phyloP scores from a whole-genome alignment of 1,140 invertebrate genomes.

The Adelges cooleyi region DNA sequence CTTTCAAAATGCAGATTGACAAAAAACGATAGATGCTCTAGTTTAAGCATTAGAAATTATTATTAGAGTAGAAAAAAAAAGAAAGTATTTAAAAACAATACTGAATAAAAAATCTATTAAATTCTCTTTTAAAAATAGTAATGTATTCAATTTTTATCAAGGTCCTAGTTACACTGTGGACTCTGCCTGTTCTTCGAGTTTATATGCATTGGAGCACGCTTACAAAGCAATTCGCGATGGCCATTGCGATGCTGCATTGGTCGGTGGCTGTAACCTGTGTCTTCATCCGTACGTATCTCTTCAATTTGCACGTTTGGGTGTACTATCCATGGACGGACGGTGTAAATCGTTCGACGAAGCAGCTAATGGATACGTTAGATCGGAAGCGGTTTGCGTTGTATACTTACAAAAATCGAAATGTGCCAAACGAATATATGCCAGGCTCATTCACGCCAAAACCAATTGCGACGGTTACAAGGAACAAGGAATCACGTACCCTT shows the following conservation, averaged over 20 bases:
- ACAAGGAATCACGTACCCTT: constrained; percentile 84
- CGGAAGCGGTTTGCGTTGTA: constrained; percentile 62
- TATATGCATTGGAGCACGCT: constrained; percentile 73
- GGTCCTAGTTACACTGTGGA: constrained; percentile 75
- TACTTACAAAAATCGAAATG: constrained; percentile 70
- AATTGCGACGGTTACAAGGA: constrained; percentile 85
- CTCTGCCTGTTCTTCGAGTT: constrained; percentile 80
- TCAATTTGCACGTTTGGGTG: constrained; percentile 62
- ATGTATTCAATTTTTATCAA: too few relatives aligned
- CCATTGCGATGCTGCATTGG: constrained; percentile 73
- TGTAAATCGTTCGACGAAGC: constrained; percentile 80
- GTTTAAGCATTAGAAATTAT: too few relatives aligned
- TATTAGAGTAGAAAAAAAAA: too few relatives aligned
- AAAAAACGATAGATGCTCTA: too few relatives aligned
- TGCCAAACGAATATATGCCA: constrained; percentile 64
- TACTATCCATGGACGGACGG: constrained; percentile 69
- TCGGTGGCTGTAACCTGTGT: constrained; percentile 69
- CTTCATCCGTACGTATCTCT: constrained; percentile 76
- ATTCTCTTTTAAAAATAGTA: too few relatives aligned
- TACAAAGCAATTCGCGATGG: constrained; percentile 61
- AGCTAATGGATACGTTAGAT: constrained; percentile 63
- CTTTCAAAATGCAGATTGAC: too few relatives aligned
- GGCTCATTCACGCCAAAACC: constrained; percentile 53
- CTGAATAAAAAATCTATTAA: too few relatives aligned
- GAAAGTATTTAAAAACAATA: too few relatives aligned